phyloP scores from a whole-genome alignment of 2,113 vertebrate genomes.

The Glaucomys volans region DNA sequence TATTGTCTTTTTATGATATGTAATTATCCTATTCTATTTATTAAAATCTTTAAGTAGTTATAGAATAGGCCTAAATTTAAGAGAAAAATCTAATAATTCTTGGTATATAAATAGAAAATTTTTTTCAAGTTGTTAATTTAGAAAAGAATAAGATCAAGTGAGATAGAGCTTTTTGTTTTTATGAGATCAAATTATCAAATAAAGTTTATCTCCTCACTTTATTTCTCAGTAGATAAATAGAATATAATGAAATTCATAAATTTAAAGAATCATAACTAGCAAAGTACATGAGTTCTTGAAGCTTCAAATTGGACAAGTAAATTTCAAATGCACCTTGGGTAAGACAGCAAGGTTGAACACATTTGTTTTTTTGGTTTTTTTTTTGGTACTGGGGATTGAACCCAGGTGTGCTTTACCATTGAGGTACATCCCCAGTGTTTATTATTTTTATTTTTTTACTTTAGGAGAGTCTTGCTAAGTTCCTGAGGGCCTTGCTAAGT shows the following conservation, averaged over 20 bases:
- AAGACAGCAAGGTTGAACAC: background rate
- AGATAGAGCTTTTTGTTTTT: background rate
- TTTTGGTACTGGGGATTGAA: no score
- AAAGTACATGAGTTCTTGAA: background rate
- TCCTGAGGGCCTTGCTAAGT: no score
- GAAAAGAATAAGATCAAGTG: background rate
- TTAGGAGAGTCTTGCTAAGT: no score
- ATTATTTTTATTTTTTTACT: no score
- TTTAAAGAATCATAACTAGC: background rate
- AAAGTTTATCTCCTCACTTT: background rate
- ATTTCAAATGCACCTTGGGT: background rate
- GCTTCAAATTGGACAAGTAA: background rate
- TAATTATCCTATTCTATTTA: background rate
- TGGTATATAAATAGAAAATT: background rate
- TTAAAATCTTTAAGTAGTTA: background rate
- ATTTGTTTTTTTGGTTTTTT: no score
- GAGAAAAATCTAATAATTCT: background rate
- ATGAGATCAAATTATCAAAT: background rate
- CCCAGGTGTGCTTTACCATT: no score
- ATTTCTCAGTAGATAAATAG: background rate
- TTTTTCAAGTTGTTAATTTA: background rate
- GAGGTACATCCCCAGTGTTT: no score
- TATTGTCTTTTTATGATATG: background rate
- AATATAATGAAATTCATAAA: constrained; percentile 19
- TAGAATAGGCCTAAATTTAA: background rate